phyloP scores from a whole-genome alignment of 2,888 invertebrate genomes.

The Ormyrus nitidulus region DNA sequence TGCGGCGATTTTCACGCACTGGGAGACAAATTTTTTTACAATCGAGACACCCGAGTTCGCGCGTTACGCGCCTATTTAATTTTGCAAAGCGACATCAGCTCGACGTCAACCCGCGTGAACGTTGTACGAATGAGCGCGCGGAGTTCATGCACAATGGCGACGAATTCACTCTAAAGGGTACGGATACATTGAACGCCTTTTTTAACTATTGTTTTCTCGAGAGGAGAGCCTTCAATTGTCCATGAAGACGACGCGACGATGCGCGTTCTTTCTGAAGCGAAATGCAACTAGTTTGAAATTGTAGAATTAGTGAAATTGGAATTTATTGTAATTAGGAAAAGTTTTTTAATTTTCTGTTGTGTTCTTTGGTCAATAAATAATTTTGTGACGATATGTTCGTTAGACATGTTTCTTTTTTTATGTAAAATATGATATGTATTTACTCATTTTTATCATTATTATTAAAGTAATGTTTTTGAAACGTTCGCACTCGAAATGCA shows the following conservation, averaged over 20 bases:
- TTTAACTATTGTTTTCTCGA: slow-evolving; percentile 5
- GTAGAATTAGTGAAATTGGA: slow-evolving; percentile 25
- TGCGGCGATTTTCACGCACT: not conserved
- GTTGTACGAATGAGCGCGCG: slow-evolving; percentile 1
- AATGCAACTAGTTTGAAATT: slow-evolving; percentile 30
- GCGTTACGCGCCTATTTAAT: not conserved
- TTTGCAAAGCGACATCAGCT: slow-evolving; percentile 37
- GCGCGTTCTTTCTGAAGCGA: slow-evolving; percentile 13
- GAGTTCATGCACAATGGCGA: slow-evolving; percentile 39
- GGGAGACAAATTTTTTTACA: slow-evolving; percentile 40
- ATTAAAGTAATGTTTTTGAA: slow-evolving; percentile 2
- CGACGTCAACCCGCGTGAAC: slow-evolving; percentile 8
- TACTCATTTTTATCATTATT: slow-evolving; percentile 9
- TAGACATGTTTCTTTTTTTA: slow-evolving; percentile 2
- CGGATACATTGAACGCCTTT: slow-evolving; percentile 1
- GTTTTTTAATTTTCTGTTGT: slow-evolving; percentile 15
- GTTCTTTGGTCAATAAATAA: slow-evolving; percentile 21
- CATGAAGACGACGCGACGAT: slow-evolving; percentile 9
- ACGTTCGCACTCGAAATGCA: slow-evolving; percentile 20
- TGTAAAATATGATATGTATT: slow-evolving; percentile 3
- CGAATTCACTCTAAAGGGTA: slow-evolving; percentile 20
- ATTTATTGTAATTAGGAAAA: slow-evolving; percentile 13
- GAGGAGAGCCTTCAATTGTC: slow-evolving; percentile 31
- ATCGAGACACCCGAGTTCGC: slow-evolving; percentile 2
- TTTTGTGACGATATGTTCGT: slow-evolving; percentile 9